Base-by-base conservation (phyloP, 2,888 invertebrate genomes). In the Aphidoletes aphidimyza region DNA sequence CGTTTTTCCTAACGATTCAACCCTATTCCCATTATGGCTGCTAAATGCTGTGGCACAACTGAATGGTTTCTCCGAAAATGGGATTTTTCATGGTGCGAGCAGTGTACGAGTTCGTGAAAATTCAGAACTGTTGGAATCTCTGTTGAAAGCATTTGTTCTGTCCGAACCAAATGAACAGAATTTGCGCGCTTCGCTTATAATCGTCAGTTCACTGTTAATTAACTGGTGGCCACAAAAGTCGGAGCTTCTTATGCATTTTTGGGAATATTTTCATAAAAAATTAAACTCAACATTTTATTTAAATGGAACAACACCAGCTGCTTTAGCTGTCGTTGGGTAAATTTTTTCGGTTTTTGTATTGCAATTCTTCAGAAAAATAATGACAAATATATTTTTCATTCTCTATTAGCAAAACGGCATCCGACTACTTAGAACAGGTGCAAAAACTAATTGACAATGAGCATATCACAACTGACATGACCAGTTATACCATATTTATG, bases 211-310 rank as follows among this genome's bases (percentile, higher is more conserved):
- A 14, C 88, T 91, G n/a, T 87, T 90, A 34, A 87, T 89, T 49
- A 89, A 91, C 34, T 91, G 88, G 87, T 92, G 92, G 91, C 89
- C 90, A 39, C 90, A 91, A 14, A 90, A 90, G 86, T 90, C 90
- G 14, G 90, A 91, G 85, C 89, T 91, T 83, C 88, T 92, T 26
- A 90, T 91, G 85, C 87, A 90, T 69, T 87, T 93, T 1, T 92
- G 93, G 92, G 93, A 93, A 86, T 91, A 91, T 87, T 92, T 92
- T 87, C 92, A 93, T 87, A 91, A 92, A 85, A 90, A 91, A 87
- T 88, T 93, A 5, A 92, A 93, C 87, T 90, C 91, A 47, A 90
- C 91, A 1, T 93, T 92, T 87, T 89, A 91, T 85, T 87, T 91
- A 19, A 89, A 90, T 34, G 90, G 90, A 37, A 87, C 90, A n/a